Evolutionary conservation across 30 jellyfish, hydroid and myxozoan species (phyloP), one percentile per base, ranked within the genome.

Genomic region (Turritopsis dohrnii): DNA sequence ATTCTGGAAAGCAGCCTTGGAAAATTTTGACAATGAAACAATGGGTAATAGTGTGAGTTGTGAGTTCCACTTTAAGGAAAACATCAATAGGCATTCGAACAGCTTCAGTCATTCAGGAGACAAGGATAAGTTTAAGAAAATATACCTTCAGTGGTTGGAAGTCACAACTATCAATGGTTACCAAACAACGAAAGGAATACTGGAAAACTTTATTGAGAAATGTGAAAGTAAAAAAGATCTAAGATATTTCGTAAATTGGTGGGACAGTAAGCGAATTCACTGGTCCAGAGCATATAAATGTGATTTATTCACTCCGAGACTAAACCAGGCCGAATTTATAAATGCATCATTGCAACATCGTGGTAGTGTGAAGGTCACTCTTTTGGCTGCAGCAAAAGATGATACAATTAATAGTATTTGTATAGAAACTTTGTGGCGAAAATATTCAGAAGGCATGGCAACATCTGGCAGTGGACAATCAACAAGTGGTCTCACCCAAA

Each of bases 301-400:
- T 19, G 8, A 0, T 1, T 69, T 69, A 0, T 0, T 69, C 8
- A 0, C 1, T 1, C 22, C 77, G 0, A 0, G 7, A 0, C 1
- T 1, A 0, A 69, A 69, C 30, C 77, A 69, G 30, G 77, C 77
- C 9, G 77, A 69, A 1, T 16, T 19, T 1, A 0, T 69, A 0
- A 69, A 69, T 66, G 76, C 17, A 21, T 7, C 7, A 3, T 66
- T 66, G 8, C 7, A 66, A 66, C 76, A 9, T 9, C 76, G 76
- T 66, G 76, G 76, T 17, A 66, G 17, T 66, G 76, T 66, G 29
- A 66, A 17, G 76, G 76, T 66, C 17, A 66, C 16, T 26, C 29
- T 66, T 21, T 66, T 66, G 17, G 29, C 76, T 66, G 76, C 76
- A 66, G 76, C 76, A 66, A 66, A 66, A 66, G 76, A 66, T 66